Evolutionary conservation across 2,113 vertebrate species (phyloP), one percentile per base, ranked within the genome.

Genomic region (Rutilus rutilus): DNA sequence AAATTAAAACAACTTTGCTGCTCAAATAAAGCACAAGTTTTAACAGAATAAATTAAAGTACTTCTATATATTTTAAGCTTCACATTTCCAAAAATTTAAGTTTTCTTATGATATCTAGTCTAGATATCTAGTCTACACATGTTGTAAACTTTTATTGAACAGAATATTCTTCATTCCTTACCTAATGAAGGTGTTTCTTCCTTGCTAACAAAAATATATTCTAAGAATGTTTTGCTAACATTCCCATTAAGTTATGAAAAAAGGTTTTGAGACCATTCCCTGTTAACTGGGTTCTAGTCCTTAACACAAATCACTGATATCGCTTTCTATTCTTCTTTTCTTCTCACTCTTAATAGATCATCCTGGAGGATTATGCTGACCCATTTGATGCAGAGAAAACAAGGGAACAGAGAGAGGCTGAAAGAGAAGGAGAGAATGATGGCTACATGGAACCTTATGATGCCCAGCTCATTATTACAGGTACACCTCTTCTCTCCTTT

Each of bases 381-480:
- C 98, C 97, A 1, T 99, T 97, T 0, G 98, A 99, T 1, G 97
- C 98, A 10, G 97, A 97, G 81, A 94, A 95, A 86, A 97, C 97
- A 1, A 97, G 95, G 85, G 97, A 96, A 52, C 97, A 97, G 86
- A 94, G 97, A 47, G 97, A 98, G 0, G 96, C 96, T 0, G 98
- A 99, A 93, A 91, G 97, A 87, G 95, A 94, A 0, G 97, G 97
- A 0, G 95, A 97, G 88, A 99, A 99, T 0, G 97, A 99, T 0
- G 97, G 97, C 0, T 99, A 99, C 91, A 98, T 99, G 97, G 98
- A 99, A 52, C 98, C 98, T 1, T 99, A 99, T 0, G 98, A 99
- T 0, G 97, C 97, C 0, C 97, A 99, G 91, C 97, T 99, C 82
- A 98, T 99, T 93, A 99, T 99, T 87, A 99, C 98, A 92, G 97